Conservation (phyloP, 2,113 vertebrate species). For the Raphicerus campestris region DNA sequence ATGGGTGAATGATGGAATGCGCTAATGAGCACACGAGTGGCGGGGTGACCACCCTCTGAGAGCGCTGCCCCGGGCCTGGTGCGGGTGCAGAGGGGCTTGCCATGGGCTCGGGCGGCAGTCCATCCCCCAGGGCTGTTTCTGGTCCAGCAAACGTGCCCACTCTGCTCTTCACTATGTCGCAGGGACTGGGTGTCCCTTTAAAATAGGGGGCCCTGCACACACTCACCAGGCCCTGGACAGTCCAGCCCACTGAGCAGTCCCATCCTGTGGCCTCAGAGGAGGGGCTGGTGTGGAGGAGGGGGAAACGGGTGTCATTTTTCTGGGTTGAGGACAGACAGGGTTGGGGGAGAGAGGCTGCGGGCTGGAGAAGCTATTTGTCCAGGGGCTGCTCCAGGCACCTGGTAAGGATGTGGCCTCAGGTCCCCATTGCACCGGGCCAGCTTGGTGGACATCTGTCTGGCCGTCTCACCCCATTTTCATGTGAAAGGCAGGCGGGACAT, state of each 20-base stretch:
- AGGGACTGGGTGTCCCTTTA: background rate
- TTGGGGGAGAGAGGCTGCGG: accelerated
- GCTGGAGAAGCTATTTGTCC: accelerated
- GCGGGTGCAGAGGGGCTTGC: accelerated
- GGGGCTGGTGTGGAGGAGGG: background rate
- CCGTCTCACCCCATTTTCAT: background rate
- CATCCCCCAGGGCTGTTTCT: background rate
- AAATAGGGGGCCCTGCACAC: accelerated
- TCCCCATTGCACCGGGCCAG: background rate
- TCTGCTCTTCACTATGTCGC: background rate
- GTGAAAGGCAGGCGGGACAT: background rate
- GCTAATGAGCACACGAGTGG: accelerated
- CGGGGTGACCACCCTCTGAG: background rate
- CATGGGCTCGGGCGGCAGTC: accelerated
- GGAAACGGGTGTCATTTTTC: background rate
- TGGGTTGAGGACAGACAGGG: background rate
- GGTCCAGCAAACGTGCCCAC: background rate
- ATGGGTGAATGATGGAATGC: background rate
- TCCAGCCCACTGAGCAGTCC: accelerated
- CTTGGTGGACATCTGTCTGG: background rate
- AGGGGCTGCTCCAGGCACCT: background rate
- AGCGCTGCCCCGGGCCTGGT: accelerated
- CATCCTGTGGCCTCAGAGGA: background rate
- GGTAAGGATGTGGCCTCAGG: accelerated
- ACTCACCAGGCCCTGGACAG: background rate